Evolutionary conservation across 2,113 vertebrate genomes (phyloP), one percentile per base, ranked within the genome.

Genomic region (Barnardius zonarius): DNA sequence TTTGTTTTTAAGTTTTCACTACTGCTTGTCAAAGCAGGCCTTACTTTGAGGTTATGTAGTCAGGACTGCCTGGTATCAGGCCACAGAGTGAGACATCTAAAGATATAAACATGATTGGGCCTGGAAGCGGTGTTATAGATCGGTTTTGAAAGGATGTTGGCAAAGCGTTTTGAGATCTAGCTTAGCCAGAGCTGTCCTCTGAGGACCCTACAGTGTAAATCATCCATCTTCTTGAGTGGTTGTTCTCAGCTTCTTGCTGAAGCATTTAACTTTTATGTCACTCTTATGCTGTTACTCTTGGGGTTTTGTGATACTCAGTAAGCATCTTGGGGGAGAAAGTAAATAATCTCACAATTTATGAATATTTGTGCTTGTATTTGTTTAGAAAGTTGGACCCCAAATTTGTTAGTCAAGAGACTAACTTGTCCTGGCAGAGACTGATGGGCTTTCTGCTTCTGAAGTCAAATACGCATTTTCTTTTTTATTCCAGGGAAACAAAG

Each of bases 61-160:
- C 35, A 52, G 44, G 44, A 3, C 6, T 44, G 10, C 19, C 43
- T 62, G 5, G 59, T 68, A 41, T 59, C 8, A 63, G 64, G 23
- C 14, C 44, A 27, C 5, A 25, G 11, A 48, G 23, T 10, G 27
- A 89, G 24, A 3, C 6, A 13, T 3, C 8, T 20, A 3, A 51
- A 51, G 51, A 6, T 17, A 43, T 8, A 68, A 43, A 22, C 41
- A 10, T 1, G 67, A 7, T 28, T 62, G 84, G 27, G 3, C 7
- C 24, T 39, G 13, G 44, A 24, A 27, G 25, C 0, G 2, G 6
- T 46, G 4, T 5, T 20, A 7, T 17, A 41, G 7, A 14, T 22
- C 28, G 17, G 44, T 15, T 22, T 51, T 28, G 33, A 5, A 41
- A 24, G 25, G 55, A 35, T 81, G 16, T 11, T 86, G 76, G 68